Base-by-base conservation (phyloP, 2,113 vertebrate genomes). In the Chloebia gouldiae region DNA sequence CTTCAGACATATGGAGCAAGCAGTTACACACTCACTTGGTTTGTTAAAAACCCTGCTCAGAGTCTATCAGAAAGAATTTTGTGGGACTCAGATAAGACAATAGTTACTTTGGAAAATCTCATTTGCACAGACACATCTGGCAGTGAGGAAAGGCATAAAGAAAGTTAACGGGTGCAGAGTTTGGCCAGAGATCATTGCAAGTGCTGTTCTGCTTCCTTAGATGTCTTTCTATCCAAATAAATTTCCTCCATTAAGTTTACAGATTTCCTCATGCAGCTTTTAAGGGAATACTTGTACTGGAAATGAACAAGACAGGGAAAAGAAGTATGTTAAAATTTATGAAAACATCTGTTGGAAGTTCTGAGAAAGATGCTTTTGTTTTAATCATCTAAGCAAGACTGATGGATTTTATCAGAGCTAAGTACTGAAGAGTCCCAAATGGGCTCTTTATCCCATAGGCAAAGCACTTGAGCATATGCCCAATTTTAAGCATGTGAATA, bases 361-460 rank as follows among this genome's bases (percentile, higher is more conserved):
- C 85, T 88, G 87, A 95, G 92, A 96, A 96, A 86, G 90, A 95
- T 95, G 85, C 92, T 96, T 92, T 96, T 97, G 92, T 97, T 97
- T 92, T 90, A 95, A 96, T 90, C 85, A 75, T 90, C 68, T 93
- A 75, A 90, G 87, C 56, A 95, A 96, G 90, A 95, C 44, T 56
- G 90, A 97, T 95, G 90, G 88, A 77, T 92, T 96, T 97, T 96
- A 96, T 96, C 95, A 81, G 80, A 81, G 77, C 65, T 91, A 92
- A 95, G 86, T 79, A 92, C 76, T 8, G 2, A 83, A 60, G 80
- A 91, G 89, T 95, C 93, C 92, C 94, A 91, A 91, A 95, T 79
- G 81, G 81, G 57, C 45, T 93, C 65, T 95, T 96, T 92, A 93
- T 96, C 93, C 94, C 92, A 95, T 84, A 88, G 86, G 93, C 49